A percentile compares a stretch with the other conserved stretches of the same genome.
phyloP scores from a whole-genome alignment of 2,888 invertebrate species.

The Atethmia centrago region DNA sequence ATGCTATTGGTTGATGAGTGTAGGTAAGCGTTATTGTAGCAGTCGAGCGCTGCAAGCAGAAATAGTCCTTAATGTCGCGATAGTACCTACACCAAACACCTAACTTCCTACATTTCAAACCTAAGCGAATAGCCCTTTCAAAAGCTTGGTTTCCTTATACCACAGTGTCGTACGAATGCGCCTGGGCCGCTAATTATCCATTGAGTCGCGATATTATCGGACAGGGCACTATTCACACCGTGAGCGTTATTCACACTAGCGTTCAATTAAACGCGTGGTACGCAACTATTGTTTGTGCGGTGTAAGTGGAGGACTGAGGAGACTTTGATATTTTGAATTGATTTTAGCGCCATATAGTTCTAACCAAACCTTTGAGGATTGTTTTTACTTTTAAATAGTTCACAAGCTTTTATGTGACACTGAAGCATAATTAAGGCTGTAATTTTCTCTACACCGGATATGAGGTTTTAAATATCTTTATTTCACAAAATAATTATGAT shows the following conservation, averaged over 20 bases:
- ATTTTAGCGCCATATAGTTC: too few relatives aligned
- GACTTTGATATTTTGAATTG: neutral
- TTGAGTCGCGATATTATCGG: slow-evolving; percentile 67
- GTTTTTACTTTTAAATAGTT: too few relatives aligned
- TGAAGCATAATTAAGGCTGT: too few relatives aligned
- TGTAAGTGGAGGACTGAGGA: slow-evolving; percentile 45
- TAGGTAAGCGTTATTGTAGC: too few relatives aligned
- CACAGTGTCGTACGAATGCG: slow-evolving; percentile 54
- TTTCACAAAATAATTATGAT: too few relatives aligned
- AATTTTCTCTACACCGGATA: too few relatives aligned
- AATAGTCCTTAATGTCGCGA: too few relatives aligned
- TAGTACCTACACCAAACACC: slow-evolving; percentile 17
- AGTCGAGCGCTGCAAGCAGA: too few relatives aligned
- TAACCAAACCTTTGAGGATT: too few relatives aligned
- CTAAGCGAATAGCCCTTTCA: slow-evolving; percentile 52
- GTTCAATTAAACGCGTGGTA: slow-evolving; percentile 66
- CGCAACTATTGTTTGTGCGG: slow-evolving; percentile 46
- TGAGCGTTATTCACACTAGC: slow-evolving; percentile 64
- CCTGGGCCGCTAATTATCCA: slow-evolving; percentile 67
- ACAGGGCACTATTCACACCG: slow-evolving; percentile 71
- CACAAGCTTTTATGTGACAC: too few relatives aligned
- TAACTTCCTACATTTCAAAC: slow-evolving; percentile 56
- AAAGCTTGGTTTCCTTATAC: slow-evolving; percentile 57
- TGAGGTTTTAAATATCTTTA: too few relatives aligned
- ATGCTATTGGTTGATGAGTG: too few relatives aligned